Percentiles rank a stretch among this genome's conserved stretches.
These are phyloP conservation scores for Gymnoscopelus microlampas DNA, from an alignment of 2,797 vertebrate species.

Conservation along the genomic window DNA sequence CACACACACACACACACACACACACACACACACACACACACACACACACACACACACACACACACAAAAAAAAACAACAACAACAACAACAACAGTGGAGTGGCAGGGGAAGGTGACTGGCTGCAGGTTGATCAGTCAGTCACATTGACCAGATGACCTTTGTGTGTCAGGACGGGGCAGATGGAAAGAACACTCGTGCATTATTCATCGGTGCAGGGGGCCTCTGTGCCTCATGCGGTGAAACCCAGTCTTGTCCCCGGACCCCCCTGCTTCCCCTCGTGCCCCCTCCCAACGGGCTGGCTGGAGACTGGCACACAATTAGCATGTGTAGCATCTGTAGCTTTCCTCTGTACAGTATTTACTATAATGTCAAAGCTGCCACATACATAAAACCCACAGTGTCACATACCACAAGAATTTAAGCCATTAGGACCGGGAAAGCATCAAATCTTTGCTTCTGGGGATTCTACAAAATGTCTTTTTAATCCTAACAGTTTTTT, in stretches of 20 bases:
- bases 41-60: slow-evolving; percentile 17
- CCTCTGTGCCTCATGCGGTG: slow-evolving; percentile 42
- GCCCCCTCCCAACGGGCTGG: slow-evolving; percentile 29
- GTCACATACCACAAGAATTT: too few relatives aligned
- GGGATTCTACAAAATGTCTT: too few relatives aligned
- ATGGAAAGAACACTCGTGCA: slow-evolving; percentile 60
- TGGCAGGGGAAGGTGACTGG: slow-evolving; percentile 51
- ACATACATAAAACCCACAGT: slow-evolving; percentile 31
- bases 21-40: not conserved
- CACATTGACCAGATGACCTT: slow-evolving; percentile 57
- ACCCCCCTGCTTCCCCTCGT: slow-evolving; percentile 29
- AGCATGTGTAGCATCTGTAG: slow-evolving; percentile 25
- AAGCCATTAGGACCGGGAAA: too few relatives aligned
- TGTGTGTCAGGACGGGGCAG: slow-evolving; percentile 57
- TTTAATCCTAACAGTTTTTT: too few relatives aligned
- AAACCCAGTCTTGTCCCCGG: slow-evolving; percentile 41
- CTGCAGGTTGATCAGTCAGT: slow-evolving; percentile 54
- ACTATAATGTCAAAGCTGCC: slow-evolving; percentile 55
- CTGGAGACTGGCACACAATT: slow-evolving; percentile 56
- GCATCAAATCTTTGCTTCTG: too few relatives aligned
- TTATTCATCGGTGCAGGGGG: slow-evolving; percentile 53
- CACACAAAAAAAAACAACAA: slow-evolving; percentile 12
- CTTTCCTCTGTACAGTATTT: slow-evolving; percentile 56
- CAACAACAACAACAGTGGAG: slow-evolving; percentile 18
- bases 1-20: not conserved